Percentiles rank a stretch among this genome's conserved stretches.
Conservation (phyloP, 1,140 invertebrate genomes). For the Drosophila serrata region DNA sequence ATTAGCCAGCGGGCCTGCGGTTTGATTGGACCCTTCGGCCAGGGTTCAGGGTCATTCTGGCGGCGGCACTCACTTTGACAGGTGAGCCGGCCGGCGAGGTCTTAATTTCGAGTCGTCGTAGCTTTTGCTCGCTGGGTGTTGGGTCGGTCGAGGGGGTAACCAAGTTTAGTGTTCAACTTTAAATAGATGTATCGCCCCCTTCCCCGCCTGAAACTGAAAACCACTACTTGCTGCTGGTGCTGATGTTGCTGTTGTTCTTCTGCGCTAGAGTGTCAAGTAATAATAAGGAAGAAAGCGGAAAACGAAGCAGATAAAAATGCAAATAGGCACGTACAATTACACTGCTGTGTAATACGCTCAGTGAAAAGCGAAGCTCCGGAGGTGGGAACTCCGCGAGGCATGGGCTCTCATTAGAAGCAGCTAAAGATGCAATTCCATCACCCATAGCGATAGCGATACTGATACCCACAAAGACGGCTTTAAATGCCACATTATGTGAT, state of each 20-base stretch:
- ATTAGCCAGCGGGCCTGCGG: slow-evolving; percentile 58
- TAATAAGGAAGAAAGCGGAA: slow-evolving; percentile 74
- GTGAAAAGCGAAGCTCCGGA: slow-evolving; percentile 20
- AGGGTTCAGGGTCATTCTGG: slow-evolving; percentile 69
- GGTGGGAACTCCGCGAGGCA: slow-evolving; percentile 42
- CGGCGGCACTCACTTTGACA: slow-evolving; percentile 43
- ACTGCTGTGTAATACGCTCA: not conserved
- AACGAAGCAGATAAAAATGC: slow-evolving; percentile 75
- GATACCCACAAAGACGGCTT: slow-evolving; percentile 23
- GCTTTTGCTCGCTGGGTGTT: not conserved
- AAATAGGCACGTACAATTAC: slow-evolving; percentile 75
- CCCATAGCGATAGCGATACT: slow-evolving; percentile 21
- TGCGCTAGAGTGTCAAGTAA: slow-evolving; percentile 37
- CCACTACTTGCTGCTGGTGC: slow-evolving; percentile 18
- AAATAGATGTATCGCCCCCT: slow-evolving; percentile 32
- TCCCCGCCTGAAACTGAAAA: slow-evolving; percentile 42
- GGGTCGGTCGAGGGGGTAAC: slow-evolving; percentile 2
- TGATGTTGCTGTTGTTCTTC: slow-evolving; percentile 9
- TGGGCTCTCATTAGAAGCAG: slow-evolving; percentile 49
- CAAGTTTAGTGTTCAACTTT: slow-evolving; percentile 21
- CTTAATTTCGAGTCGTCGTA: slow-evolving; percentile 26
- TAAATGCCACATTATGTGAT: slow-evolving; percentile 26
- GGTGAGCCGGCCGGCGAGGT: slow-evolving; percentile 29
- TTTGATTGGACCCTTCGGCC: slow-evolving; percentile 42
- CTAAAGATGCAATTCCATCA: slow-evolving; percentile 13